These are phyloP conservation scores for Sorex maritimensis DNA, from an alignment of 2,797 vertebrate genomes.

Conservation along the genomic window DNA sequence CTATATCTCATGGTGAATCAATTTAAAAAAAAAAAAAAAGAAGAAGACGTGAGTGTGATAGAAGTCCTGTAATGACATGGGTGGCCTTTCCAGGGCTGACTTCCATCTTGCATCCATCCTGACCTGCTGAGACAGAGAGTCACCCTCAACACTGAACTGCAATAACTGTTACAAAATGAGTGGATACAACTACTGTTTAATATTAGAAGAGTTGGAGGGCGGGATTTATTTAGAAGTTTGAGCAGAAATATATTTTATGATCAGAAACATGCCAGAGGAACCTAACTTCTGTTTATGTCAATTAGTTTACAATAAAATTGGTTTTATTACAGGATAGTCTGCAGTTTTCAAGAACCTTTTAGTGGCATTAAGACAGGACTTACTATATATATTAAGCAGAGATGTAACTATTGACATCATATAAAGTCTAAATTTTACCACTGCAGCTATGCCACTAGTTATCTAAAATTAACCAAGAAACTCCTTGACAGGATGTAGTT, in stretches of 20 bases:
- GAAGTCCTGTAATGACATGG: background rate
- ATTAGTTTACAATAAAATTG: background rate
- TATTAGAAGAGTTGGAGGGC: background rate
- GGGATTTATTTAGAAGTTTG: background rate
- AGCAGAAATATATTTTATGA: background rate
- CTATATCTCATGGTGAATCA: no score
- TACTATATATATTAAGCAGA: background rate
- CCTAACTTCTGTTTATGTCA: background rate
- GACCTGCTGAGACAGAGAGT: background rate
- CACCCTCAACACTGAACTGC: background rate
- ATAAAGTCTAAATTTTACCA: conserved; percentile 33
- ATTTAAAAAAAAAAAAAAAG: no score
- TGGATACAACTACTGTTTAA: background rate
- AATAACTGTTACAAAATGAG: background rate
- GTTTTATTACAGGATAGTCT: background rate
- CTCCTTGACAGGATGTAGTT: background rate
- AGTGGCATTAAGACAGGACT: background rate
- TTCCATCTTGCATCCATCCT: background rate
- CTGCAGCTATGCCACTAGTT: background rate
- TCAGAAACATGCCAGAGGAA: background rate
- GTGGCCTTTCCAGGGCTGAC: background rate
- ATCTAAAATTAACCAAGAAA: conserved; percentile 40
- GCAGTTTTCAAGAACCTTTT: background rate
- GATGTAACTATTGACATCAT: conserved; percentile 1
- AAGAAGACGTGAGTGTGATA: background rate